These are phyloP conservation scores for Nezara viridula DNA, from an alignment of 2,888 invertebrate genomes.

Conservation along the genomic window DNA sequence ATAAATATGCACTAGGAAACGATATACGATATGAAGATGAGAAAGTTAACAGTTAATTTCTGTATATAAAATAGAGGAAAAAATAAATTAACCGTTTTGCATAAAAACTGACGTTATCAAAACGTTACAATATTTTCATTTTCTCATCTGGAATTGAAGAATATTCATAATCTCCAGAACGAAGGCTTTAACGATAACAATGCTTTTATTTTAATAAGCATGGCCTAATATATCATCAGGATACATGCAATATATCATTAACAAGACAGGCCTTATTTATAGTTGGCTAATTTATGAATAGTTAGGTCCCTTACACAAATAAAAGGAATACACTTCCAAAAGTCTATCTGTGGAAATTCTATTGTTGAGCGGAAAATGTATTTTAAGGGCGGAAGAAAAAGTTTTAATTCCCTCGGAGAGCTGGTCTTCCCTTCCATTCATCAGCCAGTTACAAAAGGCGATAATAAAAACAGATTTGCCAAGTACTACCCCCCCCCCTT, in stretches of 20 bases:
- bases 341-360: neutral
- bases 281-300: neutral
- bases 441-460: conserved; percentile 4
- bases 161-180: no score
- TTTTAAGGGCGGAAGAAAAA: neutral
- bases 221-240: neutral
- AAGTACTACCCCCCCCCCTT: neutral
- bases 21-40: no score
- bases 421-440: neutral
- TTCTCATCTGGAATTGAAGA: no score
- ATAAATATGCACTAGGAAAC: no score
- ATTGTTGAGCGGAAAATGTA: neutral
- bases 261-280: neutral
- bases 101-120: no score
- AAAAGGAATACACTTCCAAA: neutral
- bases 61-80: no score
- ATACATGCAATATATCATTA: neutral
- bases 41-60: no score
- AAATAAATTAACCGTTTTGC: no score
- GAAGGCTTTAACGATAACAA: no score
- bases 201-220: no score
- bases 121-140: no score
- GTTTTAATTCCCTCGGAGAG: conserved; percentile 2
- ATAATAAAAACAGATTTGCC: conserved; percentile 27
- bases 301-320: neutral